Evolutionary conservation across 2,888 invertebrate species (phyloP).

Genomic region (Drosophila flavopinicola): DNA sequence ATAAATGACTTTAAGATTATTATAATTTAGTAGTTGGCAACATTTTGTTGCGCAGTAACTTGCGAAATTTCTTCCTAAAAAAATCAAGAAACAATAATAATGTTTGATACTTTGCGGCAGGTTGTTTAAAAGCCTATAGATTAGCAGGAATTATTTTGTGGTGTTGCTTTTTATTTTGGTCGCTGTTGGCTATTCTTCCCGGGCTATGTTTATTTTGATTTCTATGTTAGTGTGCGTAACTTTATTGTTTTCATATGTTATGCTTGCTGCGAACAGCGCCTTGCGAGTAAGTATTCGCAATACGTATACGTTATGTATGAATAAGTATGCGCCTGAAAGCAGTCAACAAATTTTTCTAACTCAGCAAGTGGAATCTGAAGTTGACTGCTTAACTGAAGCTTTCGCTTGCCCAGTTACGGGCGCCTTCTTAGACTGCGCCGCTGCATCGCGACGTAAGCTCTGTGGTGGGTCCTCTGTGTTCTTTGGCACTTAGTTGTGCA

Average conservation of each 20-base stretch:
- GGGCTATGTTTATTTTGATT: slow-evolving; percentile 49
- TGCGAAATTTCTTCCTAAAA: too few relatives aligned
- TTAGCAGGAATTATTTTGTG: slow-evolving; percentile 9
- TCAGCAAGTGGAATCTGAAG: slow-evolving; percentile 16
- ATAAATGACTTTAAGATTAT: too few relatives aligned
- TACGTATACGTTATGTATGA: not conserved
- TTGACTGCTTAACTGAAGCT: slow-evolving; percentile 23
- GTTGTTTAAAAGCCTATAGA: too few relatives aligned
- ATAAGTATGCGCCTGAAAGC: slow-evolving; percentile 17
- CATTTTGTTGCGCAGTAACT: too few relatives aligned
- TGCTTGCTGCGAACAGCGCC: not conserved
- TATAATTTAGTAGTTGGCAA: too few relatives aligned
- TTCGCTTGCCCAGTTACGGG: slow-evolving; percentile 7
- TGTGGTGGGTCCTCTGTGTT: slow-evolving; percentile 10
- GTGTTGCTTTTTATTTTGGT: slow-evolving; percentile 8
- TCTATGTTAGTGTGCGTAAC: slow-evolving; percentile 42
- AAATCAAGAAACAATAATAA: too few relatives aligned
- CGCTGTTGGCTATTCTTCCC: slow-evolving; percentile 11
- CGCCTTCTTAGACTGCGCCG: slow-evolving; percentile 1
- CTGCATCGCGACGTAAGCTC: not conserved
- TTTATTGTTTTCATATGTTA: slow-evolving; percentile 34
- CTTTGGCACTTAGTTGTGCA: slow-evolving; percentile 12
- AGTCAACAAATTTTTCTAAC: slow-evolving; percentile 15
- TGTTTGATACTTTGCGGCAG: too few relatives aligned
- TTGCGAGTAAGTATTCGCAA: not conserved